Percentiles rank a stretch among this genome's conserved stretches.
Evolutionary conservation across 2,113 vertebrate species (phyloP).

Genomic region (Cyprinus carpio): DNA sequence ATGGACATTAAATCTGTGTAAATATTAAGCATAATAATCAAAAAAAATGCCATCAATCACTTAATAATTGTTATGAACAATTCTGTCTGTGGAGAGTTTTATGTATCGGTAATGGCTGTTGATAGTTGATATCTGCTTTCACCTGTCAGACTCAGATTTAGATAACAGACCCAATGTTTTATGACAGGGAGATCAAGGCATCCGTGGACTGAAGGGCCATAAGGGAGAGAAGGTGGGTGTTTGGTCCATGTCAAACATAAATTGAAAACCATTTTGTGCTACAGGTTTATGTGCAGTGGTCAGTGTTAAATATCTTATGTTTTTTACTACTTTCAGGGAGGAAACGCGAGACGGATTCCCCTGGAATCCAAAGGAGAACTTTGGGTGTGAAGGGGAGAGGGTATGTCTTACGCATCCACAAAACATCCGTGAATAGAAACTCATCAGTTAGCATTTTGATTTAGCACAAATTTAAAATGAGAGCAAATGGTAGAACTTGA

Average conservation of each 20-base stretch:
- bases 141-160: too few relatives aligned
- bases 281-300: neutral
- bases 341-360: slow-evolving; percentile 90
- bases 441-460: neutral
- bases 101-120: neutral
- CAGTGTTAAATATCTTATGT: neutral
- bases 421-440: neutral
- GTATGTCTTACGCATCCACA: slow-evolving; percentile 74
- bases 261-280: neutral
- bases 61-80: too few relatives aligned
- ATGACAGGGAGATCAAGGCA: slow-evolving; percentile 85
- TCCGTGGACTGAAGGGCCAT: slow-evolving; percentile 89
- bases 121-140: too few relatives aligned
- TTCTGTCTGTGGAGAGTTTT: neutral
- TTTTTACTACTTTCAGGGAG: slow-evolving; percentile 74
- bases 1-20: too few relatives aligned
- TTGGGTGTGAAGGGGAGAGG: slow-evolving; percentile 87
- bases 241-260: neutral
- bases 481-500: neutral
- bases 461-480: neutral
- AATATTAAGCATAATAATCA: too few relatives aligned
- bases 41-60: too few relatives aligned
- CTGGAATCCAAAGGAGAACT: slow-evolving; percentile 88
- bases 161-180: neutral
- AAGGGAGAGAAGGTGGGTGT: slow-evolving; percentile 88